phyloP scores from a whole-genome alignment of 2,888 invertebrate species.

The Ophioninae sp. region DNA sequence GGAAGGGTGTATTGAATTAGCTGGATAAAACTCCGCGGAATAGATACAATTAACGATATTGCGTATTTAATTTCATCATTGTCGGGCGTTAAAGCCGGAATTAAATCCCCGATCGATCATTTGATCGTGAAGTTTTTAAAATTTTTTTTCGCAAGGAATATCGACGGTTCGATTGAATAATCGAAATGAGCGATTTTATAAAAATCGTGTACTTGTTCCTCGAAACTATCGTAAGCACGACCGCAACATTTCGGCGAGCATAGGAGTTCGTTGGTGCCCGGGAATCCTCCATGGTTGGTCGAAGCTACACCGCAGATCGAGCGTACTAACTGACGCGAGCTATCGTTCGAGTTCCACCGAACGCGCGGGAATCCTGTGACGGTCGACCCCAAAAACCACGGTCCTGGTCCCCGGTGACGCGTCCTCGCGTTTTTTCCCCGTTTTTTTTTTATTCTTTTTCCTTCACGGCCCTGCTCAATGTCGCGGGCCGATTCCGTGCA shows the following conservation, averaged over 20 bases:
- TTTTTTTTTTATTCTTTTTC: conserved; percentile 22
- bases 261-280: conserved; percentile 14
- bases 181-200: neutral
- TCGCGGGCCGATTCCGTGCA: conserved; percentile 9
- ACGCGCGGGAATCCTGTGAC: conserved; percentile 41
- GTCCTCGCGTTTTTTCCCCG: conserved; percentile 27
- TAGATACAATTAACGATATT: no score
- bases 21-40: no score
- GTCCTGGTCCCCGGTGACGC: conserved; percentile 46
- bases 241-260: conserved; percentile 20
- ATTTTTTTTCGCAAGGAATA: neutral
- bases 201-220: neutral
- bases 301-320: conserved; percentile 57
- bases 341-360: conserved; percentile 48
- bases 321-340: conserved; percentile 54
- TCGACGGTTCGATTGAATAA: neutral
- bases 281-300: conserved; percentile 6
- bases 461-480: conserved; percentile 12
- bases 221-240: conserved; percentile 24
- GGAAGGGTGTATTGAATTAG: no score
- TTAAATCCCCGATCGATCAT: neutral
- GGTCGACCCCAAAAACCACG: conserved; percentile 61
- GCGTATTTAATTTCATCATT: no score
- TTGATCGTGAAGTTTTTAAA: neutral
- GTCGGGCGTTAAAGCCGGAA: no score